phyloP scores from a whole-genome alignment of 2,888 invertebrate genomes.

The Zygothrica quintamaculata region DNA sequence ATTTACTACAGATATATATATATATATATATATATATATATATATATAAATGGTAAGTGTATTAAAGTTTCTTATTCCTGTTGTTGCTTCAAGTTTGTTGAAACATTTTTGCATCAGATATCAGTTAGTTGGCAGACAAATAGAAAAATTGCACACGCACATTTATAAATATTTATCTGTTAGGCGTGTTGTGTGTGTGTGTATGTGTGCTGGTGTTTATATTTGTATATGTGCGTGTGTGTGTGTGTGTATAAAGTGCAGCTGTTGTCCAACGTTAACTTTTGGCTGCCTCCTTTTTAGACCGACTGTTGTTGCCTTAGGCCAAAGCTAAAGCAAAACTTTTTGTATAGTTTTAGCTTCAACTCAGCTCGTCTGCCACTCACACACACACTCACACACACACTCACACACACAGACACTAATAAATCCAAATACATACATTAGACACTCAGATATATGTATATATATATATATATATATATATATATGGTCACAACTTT shows the following conservation, averaged over 20 bases:
- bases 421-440: constrained; percentile 70
- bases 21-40: too few species aligned
- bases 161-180: constrained; percentile 59
- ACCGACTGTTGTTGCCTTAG: constrained; percentile 44
- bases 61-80: constrained; percentile 19
- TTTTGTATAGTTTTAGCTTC: constrained; percentile 64
- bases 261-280: constrained; percentile 53
- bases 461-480: constrained; percentile 9
- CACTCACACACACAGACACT: constrained; percentile 50
- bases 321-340: constrained; percentile 53
- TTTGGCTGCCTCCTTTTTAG: constrained; percentile 37
- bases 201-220: background rate
- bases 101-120: constrained; percentile 38
- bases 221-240: constrained; percentile 10
- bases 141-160: constrained; percentile 47
- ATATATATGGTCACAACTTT: constrained; percentile 39
- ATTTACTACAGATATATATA: too few species aligned
- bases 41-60: too few species aligned
- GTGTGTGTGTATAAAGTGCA: constrained; percentile 21
- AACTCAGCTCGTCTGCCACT: constrained; percentile 34
- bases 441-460: constrained; percentile 31
- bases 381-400: constrained; percentile 49
- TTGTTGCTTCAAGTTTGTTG: constrained; percentile 5
- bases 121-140: constrained; percentile 30
- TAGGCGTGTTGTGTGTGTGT: constrained; percentile 17